Percentiles rank a stretch among this genome's conserved stretches.
Conservation (phyloP, 2,888 invertebrate species). For the Diogma glabrata region DNA sequence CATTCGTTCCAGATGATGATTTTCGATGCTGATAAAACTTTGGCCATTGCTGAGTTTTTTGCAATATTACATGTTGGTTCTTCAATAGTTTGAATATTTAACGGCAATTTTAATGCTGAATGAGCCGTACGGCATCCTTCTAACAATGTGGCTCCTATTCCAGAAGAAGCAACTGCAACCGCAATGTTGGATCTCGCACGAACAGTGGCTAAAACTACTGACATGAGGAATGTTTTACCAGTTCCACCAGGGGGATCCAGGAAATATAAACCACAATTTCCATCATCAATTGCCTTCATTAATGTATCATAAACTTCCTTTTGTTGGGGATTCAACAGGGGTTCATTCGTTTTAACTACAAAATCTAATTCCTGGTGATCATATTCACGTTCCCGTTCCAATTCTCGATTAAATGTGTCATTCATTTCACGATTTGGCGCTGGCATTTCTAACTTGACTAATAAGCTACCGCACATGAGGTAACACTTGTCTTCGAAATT, state of each 20-base stretch:
- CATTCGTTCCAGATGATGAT: neutral
- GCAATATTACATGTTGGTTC: neutral
- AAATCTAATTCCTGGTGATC: slow-evolving; percentile 10
- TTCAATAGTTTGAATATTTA: neutral
- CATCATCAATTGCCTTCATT: neutral
- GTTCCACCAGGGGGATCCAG: too few species aligned
- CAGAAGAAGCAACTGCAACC: neutral
- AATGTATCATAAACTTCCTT: neutral
- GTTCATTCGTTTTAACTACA: neutral
- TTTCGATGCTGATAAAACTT: neutral
- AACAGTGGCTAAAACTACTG: neutral
- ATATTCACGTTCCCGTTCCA: slow-evolving; percentile 19
- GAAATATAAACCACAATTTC: too few species aligned
- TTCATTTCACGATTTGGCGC: slow-evolving; percentile 19
- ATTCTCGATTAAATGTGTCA: slow-evolving; percentile 20
- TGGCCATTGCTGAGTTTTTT: neutral
- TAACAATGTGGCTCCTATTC: neutral
- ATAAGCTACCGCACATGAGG: slow-evolving; percentile 19
- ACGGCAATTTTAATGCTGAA: neutral
- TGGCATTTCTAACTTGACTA: slow-evolving; percentile 21
- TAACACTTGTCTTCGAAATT: slow-evolving; percentile 23
- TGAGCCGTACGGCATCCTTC: neutral
- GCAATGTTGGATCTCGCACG: neutral
- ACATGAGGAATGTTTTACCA: neutral
- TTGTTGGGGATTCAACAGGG: neutral